Percentiles rank a stretch among this genome's conserved stretches.
Conservation (phyloP, 2,113 vertebrate genomes). For the Prionailurus viverrinus region DNA sequence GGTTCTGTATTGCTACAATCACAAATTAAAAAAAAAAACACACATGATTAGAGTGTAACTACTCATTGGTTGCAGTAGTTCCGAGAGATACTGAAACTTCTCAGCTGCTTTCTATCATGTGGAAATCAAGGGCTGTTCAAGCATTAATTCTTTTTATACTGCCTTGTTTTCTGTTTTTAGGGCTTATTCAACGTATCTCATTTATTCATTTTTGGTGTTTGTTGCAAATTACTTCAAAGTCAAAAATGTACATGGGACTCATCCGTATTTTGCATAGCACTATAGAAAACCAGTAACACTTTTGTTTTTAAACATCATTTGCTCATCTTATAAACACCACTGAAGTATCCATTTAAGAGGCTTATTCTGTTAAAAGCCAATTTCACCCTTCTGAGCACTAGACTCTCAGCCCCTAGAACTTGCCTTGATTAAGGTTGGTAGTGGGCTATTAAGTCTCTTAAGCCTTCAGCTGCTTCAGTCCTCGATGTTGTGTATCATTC, state of each 20-base stretch:
- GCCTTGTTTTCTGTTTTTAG: background rate
- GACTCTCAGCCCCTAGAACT: background rate
- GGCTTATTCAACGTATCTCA: background rate
- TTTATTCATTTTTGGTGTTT: background rate
- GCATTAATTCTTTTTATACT: background rate
- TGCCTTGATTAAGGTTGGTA: background rate
- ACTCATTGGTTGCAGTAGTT: background rate
- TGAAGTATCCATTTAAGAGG: background rate
- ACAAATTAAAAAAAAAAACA: background rate
- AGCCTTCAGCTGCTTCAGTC: background rate
- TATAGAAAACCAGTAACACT: background rate
- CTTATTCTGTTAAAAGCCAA: background rate
- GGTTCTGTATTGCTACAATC: background rate
- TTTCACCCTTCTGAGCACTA: background rate
- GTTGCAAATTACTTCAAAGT: background rate
- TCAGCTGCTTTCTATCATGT: background rate
- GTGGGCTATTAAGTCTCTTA: background rate
- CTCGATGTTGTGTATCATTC: too few species aligned
- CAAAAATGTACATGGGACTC: background rate
- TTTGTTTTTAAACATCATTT: slow-evolving; percentile 40
- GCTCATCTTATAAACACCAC: background rate
- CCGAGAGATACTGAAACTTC: background rate
- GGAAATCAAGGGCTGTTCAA: background rate
- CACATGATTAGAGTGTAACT: background rate
- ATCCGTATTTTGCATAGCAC: background rate